phyloP scores from a whole-genome alignment of 2,113 vertebrate species.

The Chrysochloris asiatica region DNA sequence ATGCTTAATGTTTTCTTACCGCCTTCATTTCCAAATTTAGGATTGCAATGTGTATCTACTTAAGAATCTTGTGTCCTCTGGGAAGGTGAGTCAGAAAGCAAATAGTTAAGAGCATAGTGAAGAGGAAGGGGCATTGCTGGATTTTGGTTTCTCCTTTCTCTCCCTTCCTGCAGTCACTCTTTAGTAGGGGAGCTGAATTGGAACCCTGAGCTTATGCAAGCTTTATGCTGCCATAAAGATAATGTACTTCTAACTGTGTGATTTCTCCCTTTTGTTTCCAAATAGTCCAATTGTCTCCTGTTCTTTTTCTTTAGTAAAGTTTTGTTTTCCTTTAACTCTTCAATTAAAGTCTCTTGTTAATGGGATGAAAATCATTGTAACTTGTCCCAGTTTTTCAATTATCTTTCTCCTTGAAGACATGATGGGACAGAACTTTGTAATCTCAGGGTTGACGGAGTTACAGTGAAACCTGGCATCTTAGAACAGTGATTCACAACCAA shows the following conservation, averaged over 20 bases:
- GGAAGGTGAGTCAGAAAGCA: background rate
- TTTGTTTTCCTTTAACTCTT: slow-evolving; percentile 48
- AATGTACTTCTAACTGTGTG: background rate
- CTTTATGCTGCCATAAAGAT: background rate
- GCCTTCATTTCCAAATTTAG: background rate
- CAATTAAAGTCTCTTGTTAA: background rate
- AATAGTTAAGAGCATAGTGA: background rate
- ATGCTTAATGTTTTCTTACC: background rate
- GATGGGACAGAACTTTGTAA: background rate
- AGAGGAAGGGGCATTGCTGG: background rate
- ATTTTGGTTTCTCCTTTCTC: background rate
- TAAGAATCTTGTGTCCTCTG: background rate
- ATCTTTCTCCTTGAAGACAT: background rate
- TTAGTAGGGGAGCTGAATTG: background rate
- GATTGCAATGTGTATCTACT: background rate
- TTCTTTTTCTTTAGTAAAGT: background rate
- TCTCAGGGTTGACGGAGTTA: background rate
- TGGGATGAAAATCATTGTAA: background rate
- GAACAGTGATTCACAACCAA: background rate
- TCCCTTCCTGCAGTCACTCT: background rate
- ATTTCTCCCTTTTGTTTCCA: background rate
- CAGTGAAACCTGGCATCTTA: background rate
- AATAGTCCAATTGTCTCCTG: background rate
- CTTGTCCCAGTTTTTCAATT: background rate
- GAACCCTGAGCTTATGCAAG: background rate